Evolutionary conservation across 1,140 invertebrate genomes (phyloP).

Genomic region (Plectrocnemia conspersa): DNA sequence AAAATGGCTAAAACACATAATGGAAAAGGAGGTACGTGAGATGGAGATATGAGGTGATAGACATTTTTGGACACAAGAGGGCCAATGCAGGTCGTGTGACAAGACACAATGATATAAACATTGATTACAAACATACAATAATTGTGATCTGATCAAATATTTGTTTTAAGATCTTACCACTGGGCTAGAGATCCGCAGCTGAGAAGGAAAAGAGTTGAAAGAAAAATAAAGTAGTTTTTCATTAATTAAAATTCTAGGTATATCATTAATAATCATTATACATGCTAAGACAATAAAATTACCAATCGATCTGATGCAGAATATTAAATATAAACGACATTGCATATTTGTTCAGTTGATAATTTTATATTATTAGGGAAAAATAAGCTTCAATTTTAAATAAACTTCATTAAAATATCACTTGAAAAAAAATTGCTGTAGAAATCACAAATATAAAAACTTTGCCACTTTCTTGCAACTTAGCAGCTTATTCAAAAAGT

Average conservation of each 20-base stretch:
- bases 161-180: slow-evolving; percentile 34
- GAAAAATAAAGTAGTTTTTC: slow-evolving; percentile 29
- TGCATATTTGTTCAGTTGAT: too few relatives aligned
- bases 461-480: too few relatives aligned
- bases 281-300: background rate
- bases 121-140: slow-evolving; percentile 21
- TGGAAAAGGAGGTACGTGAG: slow-evolving; percentile 2
- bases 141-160: slow-evolving; percentile 32
- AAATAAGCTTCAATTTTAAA: too few relatives aligned
- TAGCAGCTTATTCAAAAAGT: too few relatives aligned
- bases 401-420: too few relatives aligned
- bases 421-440: too few relatives aligned
- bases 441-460: too few relatives aligned
- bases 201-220: slow-evolving; percentile 33
- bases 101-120: slow-evolving; percentile 28
- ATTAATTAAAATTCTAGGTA: slow-evolving; percentile 5
- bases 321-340: too few relatives aligned
- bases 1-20: too few relatives aligned
- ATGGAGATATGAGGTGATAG: slow-evolving; percentile 14
- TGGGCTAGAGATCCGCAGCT: slow-evolving; percentile 36
- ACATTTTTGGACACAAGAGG: slow-evolving; percentile 24
- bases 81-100: slow-evolving; percentile 27
- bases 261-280: background rate
- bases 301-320: too few relatives aligned
- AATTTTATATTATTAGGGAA: too few relatives aligned